Percentiles rank a stretch among this genome's conserved stretches.
phyloP scores from a whole-genome alignment of 2,888 invertebrate genomes.

The Lathronympha strigana region DNA sequence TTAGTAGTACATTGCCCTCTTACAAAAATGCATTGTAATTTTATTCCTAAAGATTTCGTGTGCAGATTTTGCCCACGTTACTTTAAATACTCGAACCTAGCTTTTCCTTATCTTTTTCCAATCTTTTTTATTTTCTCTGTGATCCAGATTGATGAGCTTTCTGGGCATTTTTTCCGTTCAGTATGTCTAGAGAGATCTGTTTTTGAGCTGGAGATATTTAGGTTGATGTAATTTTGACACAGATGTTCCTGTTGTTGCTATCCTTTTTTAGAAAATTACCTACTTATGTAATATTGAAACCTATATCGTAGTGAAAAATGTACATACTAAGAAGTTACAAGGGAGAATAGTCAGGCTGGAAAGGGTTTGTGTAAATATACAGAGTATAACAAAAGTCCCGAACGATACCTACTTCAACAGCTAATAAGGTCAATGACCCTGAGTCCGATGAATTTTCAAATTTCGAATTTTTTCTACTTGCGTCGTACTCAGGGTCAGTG shows the following conservation, averaged over 20 bases:
- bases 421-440: too few species aligned
- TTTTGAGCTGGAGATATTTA: neutral
- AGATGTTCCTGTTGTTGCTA: neutral
- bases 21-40: constrained; percentile 4
- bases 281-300: neutral
- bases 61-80: constrained; percentile 6
- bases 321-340: neutral
- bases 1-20: constrained; percentile 11
- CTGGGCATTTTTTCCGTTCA: neutral
- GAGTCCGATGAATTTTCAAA: too few species aligned
- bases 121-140: constrained; percentile 8
- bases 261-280: neutral
- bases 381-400: too few species aligned
- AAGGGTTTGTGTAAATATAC: too few species aligned
- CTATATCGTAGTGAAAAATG: neutral
- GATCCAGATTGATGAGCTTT: constrained; percentile 11
- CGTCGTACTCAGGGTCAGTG: too few species aligned
- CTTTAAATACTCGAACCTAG: constrained; percentile 13
- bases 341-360: neutral
- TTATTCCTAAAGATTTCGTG: constrained; percentile 15
- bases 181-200: neutral
- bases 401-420: too few species aligned
- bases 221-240: neutral
- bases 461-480: too few species aligned
- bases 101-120: constrained; percentile 8